A percentile compares a stretch with the other conserved stretches of the same genome.
Evolutionary conservation across 2,113 vertebrate species (phyloP).

Genomic region (Platysteira castanea): DNA sequence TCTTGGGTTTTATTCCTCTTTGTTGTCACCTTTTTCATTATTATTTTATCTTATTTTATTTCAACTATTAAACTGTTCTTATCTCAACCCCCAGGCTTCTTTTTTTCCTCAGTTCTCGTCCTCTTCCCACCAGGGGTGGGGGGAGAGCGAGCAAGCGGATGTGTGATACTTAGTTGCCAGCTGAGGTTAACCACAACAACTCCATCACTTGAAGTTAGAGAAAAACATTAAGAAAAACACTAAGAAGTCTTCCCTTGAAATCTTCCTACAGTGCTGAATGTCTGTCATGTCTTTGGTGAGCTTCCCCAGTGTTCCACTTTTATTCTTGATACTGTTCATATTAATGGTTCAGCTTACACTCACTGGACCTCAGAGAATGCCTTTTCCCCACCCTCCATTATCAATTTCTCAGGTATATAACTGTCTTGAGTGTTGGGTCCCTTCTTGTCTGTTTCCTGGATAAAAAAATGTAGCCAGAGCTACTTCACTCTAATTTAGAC

Average conservation of each 20-base stretch:
- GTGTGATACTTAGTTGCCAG: neutral
- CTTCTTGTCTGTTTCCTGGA: neutral
- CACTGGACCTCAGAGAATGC: neutral
- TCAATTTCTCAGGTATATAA: fast-evolving
- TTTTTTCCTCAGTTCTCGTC: neutral
- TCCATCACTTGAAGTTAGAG: neutral
- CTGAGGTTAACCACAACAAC: neutral
- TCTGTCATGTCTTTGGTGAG: neutral
- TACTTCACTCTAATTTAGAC: neutral
- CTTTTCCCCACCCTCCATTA: neutral
- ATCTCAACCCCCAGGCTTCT: neutral
- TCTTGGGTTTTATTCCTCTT: neutral
- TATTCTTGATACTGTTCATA: neutral
- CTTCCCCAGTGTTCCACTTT: neutral
- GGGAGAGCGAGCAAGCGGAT: neutral
- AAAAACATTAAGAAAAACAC: neutral
- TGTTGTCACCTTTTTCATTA: neutral
- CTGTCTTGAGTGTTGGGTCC: neutral
- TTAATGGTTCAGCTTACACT: neutral
- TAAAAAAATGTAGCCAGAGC: neutral
- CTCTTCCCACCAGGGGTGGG: neutral
- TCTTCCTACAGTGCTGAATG: neutral
- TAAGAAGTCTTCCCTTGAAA: neutral
- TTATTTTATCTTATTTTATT: neutral
- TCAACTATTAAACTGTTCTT: neutral